Percentiles rank a stretch among this genome's conserved stretches.
Evolutionary conservation across 30 jellyfish, hydroid and myxozoan species (phyloP).

Genomic region (Hydractinia echinata): DNA sequence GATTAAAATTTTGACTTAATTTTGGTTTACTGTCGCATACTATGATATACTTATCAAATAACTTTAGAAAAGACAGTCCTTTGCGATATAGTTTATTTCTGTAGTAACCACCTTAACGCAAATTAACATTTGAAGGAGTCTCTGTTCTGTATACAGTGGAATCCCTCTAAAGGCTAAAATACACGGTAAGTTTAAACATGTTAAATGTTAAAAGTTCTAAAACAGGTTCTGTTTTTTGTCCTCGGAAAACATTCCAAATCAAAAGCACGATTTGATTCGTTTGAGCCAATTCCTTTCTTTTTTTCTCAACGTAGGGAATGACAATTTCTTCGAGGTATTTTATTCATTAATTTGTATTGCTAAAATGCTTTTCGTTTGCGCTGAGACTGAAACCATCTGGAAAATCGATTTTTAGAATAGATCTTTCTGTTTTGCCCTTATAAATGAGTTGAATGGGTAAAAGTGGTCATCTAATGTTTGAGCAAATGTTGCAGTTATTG

Average conservation of each 20-base stretch:
- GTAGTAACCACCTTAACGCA: too few relatives aligned
- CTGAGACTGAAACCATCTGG: conserved; percentile 8
- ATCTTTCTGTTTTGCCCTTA: not conserved
- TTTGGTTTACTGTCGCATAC: too few relatives aligned
- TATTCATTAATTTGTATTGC: not conserved
- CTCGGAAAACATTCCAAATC: not conserved
- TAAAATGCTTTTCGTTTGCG: conserved; percentile 4
- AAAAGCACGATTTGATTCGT: conserved; percentile 1
- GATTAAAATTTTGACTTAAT: too few relatives aligned
- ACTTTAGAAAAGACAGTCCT: too few relatives aligned
- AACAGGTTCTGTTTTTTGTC: not conserved
- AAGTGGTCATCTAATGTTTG: conserved; percentile 12
- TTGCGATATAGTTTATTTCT: too few relatives aligned
- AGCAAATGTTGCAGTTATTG: not conserved
- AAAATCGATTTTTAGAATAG: not conserved
- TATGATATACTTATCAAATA: too few relatives aligned
- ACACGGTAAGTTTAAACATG: too few relatives aligned
- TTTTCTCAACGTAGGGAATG: not conserved
- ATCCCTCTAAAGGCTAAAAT: too few relatives aligned
- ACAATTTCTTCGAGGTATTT: not conserved
- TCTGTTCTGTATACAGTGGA: too few relatives aligned
- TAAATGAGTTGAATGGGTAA: not conserved
- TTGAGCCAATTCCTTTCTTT: not conserved
- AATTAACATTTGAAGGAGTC: too few relatives aligned
- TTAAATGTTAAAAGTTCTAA: too few relatives aligned